phyloP scores from a whole-genome alignment of 64 coral and sea anemone species.

The Astreopora myriophthalma region DNA sequence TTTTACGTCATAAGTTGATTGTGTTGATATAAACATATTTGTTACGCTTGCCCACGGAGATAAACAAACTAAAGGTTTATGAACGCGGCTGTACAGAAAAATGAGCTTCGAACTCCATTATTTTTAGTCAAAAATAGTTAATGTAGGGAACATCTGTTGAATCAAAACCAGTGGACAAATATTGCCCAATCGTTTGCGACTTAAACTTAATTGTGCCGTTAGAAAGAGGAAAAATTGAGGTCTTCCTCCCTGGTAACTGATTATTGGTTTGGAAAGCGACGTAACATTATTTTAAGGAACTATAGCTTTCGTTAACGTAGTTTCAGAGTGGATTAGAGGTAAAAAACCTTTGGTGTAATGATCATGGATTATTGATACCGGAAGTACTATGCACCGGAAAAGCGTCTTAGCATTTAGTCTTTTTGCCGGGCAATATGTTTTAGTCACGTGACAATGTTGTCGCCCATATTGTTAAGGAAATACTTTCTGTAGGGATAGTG shows the following conservation, averaged over 20 bases:
- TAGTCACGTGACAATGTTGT: conserved; percentile 65
- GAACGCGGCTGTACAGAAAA: background rate
- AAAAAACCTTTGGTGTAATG: no score
- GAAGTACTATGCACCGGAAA: conserved; percentile 46
- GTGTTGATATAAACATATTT: background rate
- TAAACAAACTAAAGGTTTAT: background rate
- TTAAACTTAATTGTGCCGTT: background rate
- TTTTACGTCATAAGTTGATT: conserved; percentile 23
- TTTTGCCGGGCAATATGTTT: conserved; percentile 64
- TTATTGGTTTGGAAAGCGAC: background rate
- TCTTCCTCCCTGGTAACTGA: background rate
- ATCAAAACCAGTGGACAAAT: no score
- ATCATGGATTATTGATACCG: background rate
- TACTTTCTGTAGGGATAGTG: conserved; percentile 47
- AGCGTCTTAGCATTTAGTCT: conserved; percentile 5
- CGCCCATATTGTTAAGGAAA: conserved; percentile 82
- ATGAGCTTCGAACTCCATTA: no score
- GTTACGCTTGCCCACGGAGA: background rate
- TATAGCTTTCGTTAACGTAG: no score
- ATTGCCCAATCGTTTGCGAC: no score
- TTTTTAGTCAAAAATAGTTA: no score
- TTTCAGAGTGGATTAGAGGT: background rate
- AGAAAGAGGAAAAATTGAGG: background rate
- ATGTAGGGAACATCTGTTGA: no score
- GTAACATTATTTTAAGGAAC: background rate